Evolutionary conservation across 2,113 vertebrate species (phyloP).

Genomic region (Myanophis thanlyinensis): DNA sequence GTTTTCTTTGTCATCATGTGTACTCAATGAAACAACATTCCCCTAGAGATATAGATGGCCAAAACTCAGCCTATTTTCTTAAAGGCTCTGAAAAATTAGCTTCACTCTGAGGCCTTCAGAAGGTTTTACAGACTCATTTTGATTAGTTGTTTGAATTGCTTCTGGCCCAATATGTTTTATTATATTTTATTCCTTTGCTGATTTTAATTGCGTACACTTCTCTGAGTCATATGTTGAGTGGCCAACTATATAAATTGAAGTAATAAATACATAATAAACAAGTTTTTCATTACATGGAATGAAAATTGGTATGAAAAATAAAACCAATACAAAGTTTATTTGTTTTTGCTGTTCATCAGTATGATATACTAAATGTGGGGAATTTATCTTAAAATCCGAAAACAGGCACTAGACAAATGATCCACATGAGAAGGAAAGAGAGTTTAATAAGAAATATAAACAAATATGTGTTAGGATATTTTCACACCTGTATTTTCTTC

Average conservation of each 20-base stretch:
- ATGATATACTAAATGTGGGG: not conserved
- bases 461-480: not conserved
- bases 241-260: not conserved
- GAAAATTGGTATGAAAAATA: not conserved
- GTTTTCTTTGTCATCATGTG: not conserved
- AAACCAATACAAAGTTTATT: not conserved
- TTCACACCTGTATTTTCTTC: not conserved
- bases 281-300: not conserved
- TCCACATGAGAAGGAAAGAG: not conserved
- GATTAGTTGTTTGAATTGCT: not conserved
- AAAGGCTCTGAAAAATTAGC: not conserved
- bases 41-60: not conserved
- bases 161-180: not conserved
- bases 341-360: not conserved
- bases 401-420: not conserved
- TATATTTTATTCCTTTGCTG: not conserved
- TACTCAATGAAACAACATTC: not conserved
- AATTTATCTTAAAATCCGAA: not conserved
- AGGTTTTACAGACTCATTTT: not conserved
- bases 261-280: not conserved
- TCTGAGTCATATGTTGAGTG: not conserved
- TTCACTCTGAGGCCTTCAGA: not conserved
- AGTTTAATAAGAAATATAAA: not conserved
- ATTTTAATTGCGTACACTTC: not conserved
- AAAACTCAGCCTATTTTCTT: not conserved